Evolutionary conservation across 2,888 invertebrate species (phyloP).

Genomic region (Brassicogethes aeneus): DNA sequence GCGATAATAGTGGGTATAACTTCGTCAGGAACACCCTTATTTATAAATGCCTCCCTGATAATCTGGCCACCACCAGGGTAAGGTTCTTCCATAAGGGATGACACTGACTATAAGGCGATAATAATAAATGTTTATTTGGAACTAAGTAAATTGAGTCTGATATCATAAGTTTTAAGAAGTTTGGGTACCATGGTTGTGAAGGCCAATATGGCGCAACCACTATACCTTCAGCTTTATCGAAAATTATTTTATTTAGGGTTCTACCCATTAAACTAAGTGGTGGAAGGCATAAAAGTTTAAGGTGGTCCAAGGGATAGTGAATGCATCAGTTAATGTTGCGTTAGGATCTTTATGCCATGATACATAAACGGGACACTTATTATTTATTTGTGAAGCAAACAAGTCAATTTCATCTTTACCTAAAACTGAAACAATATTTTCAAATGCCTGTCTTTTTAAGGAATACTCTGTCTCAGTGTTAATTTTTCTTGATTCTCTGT

Average conservation of each 20-base stretch:
- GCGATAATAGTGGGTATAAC: no score
- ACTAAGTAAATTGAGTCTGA: no score
- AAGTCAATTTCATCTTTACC: neutral
- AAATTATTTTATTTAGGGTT: neutral
- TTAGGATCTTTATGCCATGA: neutral
- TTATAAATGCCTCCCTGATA: no score
- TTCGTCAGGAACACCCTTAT: no score
- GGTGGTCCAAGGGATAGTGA: neutral
- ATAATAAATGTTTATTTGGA: no score
- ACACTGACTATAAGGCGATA: no score
- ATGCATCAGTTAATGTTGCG: neutral
- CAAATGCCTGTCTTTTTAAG: no score
- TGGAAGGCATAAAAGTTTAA: neutral
- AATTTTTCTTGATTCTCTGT: no score
- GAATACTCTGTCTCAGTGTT: no score
- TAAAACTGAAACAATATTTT: no score
- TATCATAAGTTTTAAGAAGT: neutral
- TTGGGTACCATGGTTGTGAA: neutral
- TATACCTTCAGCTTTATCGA: neutral
- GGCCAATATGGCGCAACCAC: neutral
- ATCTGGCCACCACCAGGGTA: no score
- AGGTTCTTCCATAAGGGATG: no score
- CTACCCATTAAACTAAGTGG: neutral
- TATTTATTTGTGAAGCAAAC: neutral
- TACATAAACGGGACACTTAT: neutral